Evolutionary conservation across 2,113 vertebrate species (phyloP).

Genomic region (Vidua macroura): DNA sequence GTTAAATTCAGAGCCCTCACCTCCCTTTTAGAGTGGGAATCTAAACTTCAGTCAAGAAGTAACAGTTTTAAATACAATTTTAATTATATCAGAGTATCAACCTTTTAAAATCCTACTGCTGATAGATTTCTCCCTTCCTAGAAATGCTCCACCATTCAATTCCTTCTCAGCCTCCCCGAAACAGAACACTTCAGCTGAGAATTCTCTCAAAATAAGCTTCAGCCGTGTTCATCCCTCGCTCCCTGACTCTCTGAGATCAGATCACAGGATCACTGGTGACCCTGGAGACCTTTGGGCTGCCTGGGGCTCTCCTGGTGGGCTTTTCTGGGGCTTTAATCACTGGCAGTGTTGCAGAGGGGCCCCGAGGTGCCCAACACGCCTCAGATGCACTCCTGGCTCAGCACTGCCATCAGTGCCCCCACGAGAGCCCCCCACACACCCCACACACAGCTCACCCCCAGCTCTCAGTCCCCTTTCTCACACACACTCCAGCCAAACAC

Average conservation of each 20-base stretch:
- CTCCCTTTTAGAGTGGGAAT: accelerated
- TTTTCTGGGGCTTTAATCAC: slow-evolving; percentile 86
- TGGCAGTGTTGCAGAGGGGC: slow-evolving; percentile 69
- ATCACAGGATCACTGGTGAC: slow-evolving; percentile 73
- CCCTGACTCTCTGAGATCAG: slow-evolving; percentile 81
- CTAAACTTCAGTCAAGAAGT: background rate
- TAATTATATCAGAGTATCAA: background rate
- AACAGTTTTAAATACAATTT: background rate
- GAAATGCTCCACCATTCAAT: background rate
- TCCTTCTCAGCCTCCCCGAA: background rate
- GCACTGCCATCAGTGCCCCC: slow-evolving; percentile 82
- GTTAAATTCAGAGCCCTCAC: no score
- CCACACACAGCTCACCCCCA: background rate
- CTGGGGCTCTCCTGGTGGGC: slow-evolving; percentile 74
- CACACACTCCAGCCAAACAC: slow-evolving; percentile 62
- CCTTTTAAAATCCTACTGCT: background rate
- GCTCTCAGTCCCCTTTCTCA: background rate
- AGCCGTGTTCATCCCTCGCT: background rate
- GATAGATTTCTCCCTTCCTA: background rate
- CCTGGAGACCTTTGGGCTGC: slow-evolving; percentile 76
- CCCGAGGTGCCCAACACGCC: slow-evolving; percentile 73
- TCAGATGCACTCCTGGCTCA: slow-evolving; percentile 96
- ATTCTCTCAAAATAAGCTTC: accelerated
- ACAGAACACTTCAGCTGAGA: accelerated
- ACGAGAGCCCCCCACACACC: slow-evolving; percentile 51